Conservation (phyloP, 2,113 vertebrate species). For the Himantopus leucocephalus region DNA sequence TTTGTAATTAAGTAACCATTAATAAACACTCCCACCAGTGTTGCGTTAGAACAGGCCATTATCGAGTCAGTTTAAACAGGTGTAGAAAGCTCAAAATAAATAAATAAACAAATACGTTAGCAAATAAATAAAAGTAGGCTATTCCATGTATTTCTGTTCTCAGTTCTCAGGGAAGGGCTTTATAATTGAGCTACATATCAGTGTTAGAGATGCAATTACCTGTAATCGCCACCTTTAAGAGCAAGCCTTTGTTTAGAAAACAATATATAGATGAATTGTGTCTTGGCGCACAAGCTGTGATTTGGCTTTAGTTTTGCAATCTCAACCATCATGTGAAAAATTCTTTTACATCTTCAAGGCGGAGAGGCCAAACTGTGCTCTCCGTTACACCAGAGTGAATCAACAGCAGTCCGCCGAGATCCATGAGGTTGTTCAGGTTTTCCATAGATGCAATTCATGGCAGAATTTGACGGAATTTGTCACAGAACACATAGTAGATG, state of each 20-base stretch:
- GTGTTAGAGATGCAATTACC: constrained; percentile 26
- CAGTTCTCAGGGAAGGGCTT: background rate
- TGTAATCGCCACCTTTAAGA: constrained; percentile 25
- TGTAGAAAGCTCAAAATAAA: constrained; percentile 28
- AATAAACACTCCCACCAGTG: constrained; percentile 13
- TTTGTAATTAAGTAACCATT: constrained; percentile 34
- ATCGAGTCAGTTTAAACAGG: background rate
- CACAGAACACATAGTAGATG: background rate
- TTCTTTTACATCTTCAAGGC: background rate
- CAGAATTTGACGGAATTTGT: background rate
- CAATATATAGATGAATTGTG: background rate
- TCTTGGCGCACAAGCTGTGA: background rate
- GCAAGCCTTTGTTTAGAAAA: constrained; percentile 16
- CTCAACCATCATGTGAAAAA: background rate
- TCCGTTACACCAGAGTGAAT: background rate
- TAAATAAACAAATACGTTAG: background rate
- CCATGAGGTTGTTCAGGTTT: background rate
- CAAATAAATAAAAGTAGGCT: constrained; percentile 16
- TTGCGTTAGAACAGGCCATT: background rate
- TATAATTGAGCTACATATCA: constrained; percentile 35
- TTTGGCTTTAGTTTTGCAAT: background rate
- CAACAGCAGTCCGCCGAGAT: background rate
- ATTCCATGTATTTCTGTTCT: background rate
- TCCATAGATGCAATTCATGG: background rate
- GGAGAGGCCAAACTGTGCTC: background rate